phyloP scores from a whole-genome alignment of 2,888 invertebrate genomes.

The Patella depressa region DNA sequence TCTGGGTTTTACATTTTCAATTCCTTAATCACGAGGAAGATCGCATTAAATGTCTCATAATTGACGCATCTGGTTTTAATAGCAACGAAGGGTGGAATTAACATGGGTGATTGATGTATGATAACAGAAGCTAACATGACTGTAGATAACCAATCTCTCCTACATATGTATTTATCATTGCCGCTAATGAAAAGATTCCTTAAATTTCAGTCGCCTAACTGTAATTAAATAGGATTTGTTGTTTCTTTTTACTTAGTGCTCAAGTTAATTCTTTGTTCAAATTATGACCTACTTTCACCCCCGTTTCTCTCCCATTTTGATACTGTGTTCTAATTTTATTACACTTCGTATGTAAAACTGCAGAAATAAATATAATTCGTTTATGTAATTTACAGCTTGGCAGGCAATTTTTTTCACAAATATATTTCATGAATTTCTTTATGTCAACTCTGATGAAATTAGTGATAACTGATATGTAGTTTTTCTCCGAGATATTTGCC shows the following conservation, averaged over 20 bases:
- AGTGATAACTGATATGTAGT: background rate
- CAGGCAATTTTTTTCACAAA: constrained; percentile 1
- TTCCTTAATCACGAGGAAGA: constrained; percentile 28
- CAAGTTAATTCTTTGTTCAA: constrained; percentile 4
- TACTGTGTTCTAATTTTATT: background rate
- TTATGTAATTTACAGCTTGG: background rate
- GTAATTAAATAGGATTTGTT: constrained; percentile 9
- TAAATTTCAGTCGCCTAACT: constrained; percentile 7
- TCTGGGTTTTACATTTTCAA: constrained; percentile 17
- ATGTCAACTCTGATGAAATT: constrained; percentile 5
- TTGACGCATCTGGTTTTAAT: constrained; percentile 31
- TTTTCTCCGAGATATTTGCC: background rate
- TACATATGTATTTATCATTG: constrained; percentile 13
- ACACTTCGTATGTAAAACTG: background rate
- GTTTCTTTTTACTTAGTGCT: constrained; percentile 2
- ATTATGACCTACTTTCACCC: background rate
- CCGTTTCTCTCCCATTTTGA: background rate
- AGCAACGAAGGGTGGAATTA: constrained; percentile 12
- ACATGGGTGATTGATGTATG: constrained; percentile 9
- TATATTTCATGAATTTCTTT: constrained; percentile 9
- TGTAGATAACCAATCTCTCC: constrained; percentile 5
- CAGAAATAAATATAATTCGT: background rate
- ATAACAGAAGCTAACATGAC: constrained; percentile 2
- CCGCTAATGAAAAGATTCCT: constrained; percentile 12
- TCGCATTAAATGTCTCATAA: constrained; percentile 28